Base-by-base conservation (phyloP, 2,888 invertebrate species). In the Drosophila merina region DNA sequence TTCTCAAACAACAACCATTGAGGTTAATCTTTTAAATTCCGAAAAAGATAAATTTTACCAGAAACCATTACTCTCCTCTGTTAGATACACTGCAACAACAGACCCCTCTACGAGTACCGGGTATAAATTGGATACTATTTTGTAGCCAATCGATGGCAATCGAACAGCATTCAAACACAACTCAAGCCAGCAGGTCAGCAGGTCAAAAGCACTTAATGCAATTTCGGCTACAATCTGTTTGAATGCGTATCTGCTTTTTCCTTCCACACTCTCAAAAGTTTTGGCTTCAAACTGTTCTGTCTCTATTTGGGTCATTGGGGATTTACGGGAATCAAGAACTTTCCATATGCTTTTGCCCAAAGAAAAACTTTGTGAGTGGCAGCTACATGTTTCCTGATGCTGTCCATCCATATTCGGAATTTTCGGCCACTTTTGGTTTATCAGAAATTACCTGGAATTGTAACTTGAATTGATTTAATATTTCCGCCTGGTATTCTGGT, bases 281-380 rank as follows among this genome's bases (percentile, higher is more conserved):
- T 40, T 30, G 10, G 57, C 36, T 48, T 40, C 47, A 47, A 57
- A 40, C 47, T 57, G 56, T 57, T 66, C 14, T 14, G 14, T 12
- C 14, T 25, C 38, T 50, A 54, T 58, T 59, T 40, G 40, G 69
- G 50, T 68, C 59, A 55, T 68, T 68, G 58, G 58, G 50, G 54
- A 68, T 30, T 69, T 57, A 56, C 45, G 42, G 44, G 36, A 25
- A 47, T 36, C 52, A 12, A 57, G 38, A 68, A 57, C 26, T 66
- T 48, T 57, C 12, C 45, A 63, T 55, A 67, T 44, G 54, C 38
- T 48, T 60, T 50, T 55, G 49, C 54, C 63, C 42, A 4, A 31
- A 44, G 28, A n/a, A 25, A 28, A 33, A 44, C 36, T 44, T 69
- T 57, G 26, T 31, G 42, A 54, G 52, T 50, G 54, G 57, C 20